Evolutionary conservation across 2,888 invertebrate genomes (phyloP), one percentile per base, ranked within the genome.

Genomic region (Tetragonula carbonaria): DNA sequence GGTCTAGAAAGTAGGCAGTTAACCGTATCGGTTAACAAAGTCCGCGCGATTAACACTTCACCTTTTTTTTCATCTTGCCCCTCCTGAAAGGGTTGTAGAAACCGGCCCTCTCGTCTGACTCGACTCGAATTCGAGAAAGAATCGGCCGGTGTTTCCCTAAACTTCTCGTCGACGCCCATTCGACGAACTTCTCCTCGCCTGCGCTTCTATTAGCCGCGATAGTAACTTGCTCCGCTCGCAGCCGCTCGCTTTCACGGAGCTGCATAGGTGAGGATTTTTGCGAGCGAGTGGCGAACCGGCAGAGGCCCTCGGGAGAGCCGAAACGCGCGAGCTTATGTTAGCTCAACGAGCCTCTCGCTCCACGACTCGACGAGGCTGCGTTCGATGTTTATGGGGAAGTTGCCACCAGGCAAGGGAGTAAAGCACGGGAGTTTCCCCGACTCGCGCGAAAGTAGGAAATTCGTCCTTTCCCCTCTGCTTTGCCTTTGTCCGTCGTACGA

Each of bases 181-280:
- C 23, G 38, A 38, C 73, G n/a, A 86, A 84, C 74, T 78, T 88
- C 77, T 86, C 71, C 80, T 80, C 76, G 55, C 55, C 53, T 86
- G 8, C 63, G 80, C 65, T 84, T 70, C 63, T 66, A 59, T 2
- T 51, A 53, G 53, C 65, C 73, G 71, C 33, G 57, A 8, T 8
- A 38, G 38, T 38, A 62, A 51, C 65, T 70, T 67, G 75, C 53
- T 65, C 78, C 62, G 62, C 16, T 78, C 28, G 28, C 28, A 28
- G 28, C 28, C 28, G 28, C 28, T 28, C 28, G 28, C 28, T 76
- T 51, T 55, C 65, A 28, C 33, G 33, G 65, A 18, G 6, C 21
- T 21, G 62, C 86, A 84, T 33, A 2, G 88, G 78, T 80, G 80
- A 86, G 82, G 78, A 66, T 75, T 66, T 28, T 28, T 28, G 28